Base-by-base conservation (phyloP, 2,888 invertebrate genomes). In the Metacarcinus magister region DNA sequence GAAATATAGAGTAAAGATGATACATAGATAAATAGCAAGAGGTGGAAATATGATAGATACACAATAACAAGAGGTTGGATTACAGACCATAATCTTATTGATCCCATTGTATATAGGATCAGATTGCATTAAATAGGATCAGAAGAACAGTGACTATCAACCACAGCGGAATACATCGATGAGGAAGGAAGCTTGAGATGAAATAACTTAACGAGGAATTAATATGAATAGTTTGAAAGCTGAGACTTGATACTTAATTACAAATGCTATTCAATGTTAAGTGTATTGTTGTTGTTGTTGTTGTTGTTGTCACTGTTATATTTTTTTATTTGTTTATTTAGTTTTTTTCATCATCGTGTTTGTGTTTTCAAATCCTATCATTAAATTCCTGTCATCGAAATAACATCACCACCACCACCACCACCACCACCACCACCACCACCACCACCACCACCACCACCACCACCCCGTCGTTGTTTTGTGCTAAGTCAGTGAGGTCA, bases 401-500 rank as follows among this genome's bases (percentile, higher is more conserved):
- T 54, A 0, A 13, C 75, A 75, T n/a, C 75, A 75, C 39, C 39
- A 87, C 39, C 87, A 87, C 87, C 16, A n/a, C n/a, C 67, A n/a
- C 67, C 67, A 23, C n/a, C n/a, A 23, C 67, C 67, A 23, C n/a
- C 67, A 23, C 67, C 67, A 23, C 67, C 67, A 23, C 67, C 67
- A 23, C 67, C n/a, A 23, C 67, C 67, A 23, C 7, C 67, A 23
- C n/a, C 67, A 23, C n/a, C 67, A 7, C 54, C 54, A 19, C 54
- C 54, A 19, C 13, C 54, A 19, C 54, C 54, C 19, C 54, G 4
- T 19, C 23, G 54, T 67, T 67, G 67, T 23, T 67, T 67, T 67
- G 67, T 67, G 87, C n/a, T 39, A 16, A 32, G 87, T 87, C 87
- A 87, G 87, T 87, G 16, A 87, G 87, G 87, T 87, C 87, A 39